Evolutionary conservation across 2,888 invertebrate species (phyloP).

Genomic region (Melieria omissa): DNA sequence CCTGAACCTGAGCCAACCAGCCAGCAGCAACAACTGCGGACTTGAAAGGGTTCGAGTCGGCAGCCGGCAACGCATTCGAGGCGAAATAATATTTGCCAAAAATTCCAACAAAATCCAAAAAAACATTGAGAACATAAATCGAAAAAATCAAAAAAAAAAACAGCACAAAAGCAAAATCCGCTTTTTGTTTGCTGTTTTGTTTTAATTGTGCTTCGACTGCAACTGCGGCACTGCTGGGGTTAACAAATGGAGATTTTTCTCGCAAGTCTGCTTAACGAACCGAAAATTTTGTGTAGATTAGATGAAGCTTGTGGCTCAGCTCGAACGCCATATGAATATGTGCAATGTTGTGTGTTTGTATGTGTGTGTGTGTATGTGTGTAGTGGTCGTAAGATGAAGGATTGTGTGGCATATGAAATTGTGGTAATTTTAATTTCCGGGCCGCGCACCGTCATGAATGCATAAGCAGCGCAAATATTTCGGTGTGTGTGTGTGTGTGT

Average conservation of each 20-base stretch:
- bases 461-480: not conserved
- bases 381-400: constrained; percentile 34
- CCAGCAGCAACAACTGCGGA: no score
- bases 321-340: not conserved
- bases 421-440: constrained; percentile 22
- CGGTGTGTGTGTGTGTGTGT: not conserved
- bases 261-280: constrained; percentile 55
- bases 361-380: not conserved
- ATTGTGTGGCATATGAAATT: constrained; percentile 1
- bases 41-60: no score
- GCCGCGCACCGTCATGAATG: not conserved
- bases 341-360: no score
- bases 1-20: no score
- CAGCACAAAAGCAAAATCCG: no score
- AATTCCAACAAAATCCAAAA: not conserved
- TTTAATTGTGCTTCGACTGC: no score
- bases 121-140: no score
- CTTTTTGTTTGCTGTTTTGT: no score
- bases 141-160: not conserved
- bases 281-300: constrained; percentile 44
- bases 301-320: constrained; percentile 14
- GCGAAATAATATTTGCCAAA: constrained; percentile 25
- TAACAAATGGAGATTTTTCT: constrained; percentile 14
- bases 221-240: no score
- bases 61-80: no score